Percentiles rank a stretch among this genome's conserved stretches.
Evolutionary conservation across 1,140 invertebrate genomes (phyloP).

Genomic region (Ephestia elutella): DNA sequence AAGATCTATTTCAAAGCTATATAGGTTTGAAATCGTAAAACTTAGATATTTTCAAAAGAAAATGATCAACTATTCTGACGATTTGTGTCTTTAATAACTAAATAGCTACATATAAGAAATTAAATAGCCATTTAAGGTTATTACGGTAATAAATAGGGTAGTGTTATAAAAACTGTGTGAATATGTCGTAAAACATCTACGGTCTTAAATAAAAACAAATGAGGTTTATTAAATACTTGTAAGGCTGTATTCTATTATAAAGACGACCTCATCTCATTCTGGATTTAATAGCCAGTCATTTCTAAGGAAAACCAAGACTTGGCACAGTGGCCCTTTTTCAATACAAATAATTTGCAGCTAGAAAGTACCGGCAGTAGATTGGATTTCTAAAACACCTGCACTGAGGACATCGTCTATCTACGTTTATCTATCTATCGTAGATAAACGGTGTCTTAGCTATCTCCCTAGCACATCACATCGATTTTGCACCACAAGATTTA

Average conservation of each 20-base stretch:
- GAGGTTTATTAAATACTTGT: too few species aligned
- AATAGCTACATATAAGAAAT: too few species aligned
- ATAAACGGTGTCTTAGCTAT: neutral
- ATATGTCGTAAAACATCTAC: too few species aligned
- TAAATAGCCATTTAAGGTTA: too few species aligned
- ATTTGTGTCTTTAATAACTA: too few species aligned
- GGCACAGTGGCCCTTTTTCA: slow-evolving; percentile 1
- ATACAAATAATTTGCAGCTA: neutral
- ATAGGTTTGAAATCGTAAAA: too few species aligned
- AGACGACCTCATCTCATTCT: neutral
- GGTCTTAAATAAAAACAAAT: too few species aligned
- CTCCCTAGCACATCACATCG: neutral
- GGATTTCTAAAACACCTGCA: neutral
- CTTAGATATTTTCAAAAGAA: too few species aligned
- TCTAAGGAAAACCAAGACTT: neutral
- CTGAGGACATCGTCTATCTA: slow-evolving; percentile 5
- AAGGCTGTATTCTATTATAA: neutral
- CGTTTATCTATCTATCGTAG: neutral
- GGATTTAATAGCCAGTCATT: neutral
- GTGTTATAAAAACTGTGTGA: too few species aligned
- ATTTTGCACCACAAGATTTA: slow-evolving; percentile 24
- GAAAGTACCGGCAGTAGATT: neutral
- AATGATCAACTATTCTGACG: too few species aligned
- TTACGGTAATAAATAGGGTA: too few species aligned
- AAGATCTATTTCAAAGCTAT: too few species aligned